Base-by-base conservation (phyloP, 2,113 vertebrate genomes). In the Oplegnathus fasciatus region DNA sequence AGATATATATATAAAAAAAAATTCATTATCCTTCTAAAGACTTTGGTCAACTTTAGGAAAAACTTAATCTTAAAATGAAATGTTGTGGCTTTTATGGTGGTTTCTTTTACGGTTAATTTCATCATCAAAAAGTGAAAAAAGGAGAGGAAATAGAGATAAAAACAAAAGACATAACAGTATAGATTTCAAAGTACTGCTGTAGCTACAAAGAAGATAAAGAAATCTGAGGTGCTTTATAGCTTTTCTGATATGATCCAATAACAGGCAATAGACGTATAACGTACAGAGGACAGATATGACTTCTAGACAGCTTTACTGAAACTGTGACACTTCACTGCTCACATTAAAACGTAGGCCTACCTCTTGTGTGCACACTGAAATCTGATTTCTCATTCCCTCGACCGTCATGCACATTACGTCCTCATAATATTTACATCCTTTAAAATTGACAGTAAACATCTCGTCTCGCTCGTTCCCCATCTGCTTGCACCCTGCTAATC, bases 341-440 rank as follows among this genome's bases (percentile, higher is more conserved):
- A 55, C 65, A 30, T 71, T 86, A 67, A 78, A 84, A 81, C 54
- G 8, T 40, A n/a, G n/a, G n/a, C n/a, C n/a, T n/a, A 55, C 30
- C 57, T 76, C 52, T 72, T 32, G 22, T 5, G 34, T 77, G 10
- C 15, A 6, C 34, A 28, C 61, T 80, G 75, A 78, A 76, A 84
- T 80, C 65, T 69, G 48, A 85, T 81, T 76, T 65, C 75, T 67
- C 55, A 46, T 82, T 80, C 68, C 71, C 61, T 62, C 6, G 1
- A 70, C 73, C 22, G 64, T 83, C 85, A 88, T 32, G 52, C 84
- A 77, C 46, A 30, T 88, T 67, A 87, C 14, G 1, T 28, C 54
- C 81, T 76, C 75, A 60, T 80, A 82, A 82, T 88, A 83, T 91
- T 88, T 77, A 76, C 82, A 84, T 86, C 85, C 73, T 82, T 77